Conservation (phyloP, 1,140 invertebrate species). For the Magallana ariakensis region DNA sequence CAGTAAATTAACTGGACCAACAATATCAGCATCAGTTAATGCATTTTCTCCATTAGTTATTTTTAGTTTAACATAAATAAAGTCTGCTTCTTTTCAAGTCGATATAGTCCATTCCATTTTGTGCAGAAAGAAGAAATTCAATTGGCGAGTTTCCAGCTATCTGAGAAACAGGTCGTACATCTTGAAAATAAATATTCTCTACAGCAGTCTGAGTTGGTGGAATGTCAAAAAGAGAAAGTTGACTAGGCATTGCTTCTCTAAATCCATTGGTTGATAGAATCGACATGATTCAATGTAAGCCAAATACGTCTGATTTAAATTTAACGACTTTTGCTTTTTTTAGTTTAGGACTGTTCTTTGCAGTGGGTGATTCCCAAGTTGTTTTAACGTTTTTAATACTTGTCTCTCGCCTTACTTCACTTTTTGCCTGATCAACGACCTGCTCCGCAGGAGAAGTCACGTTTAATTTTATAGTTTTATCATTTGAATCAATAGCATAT, state of each 20-base stretch:
- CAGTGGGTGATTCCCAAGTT: not conserved
- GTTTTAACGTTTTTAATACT: not conserved
- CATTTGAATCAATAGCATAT: not conserved
- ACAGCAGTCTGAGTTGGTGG: constrained; percentile 21
- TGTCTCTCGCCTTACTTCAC: not conserved
- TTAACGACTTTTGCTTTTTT: no score
- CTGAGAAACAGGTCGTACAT: constrained; percentile 34
- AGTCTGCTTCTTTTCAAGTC: constrained; percentile 15
- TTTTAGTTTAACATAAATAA: constrained; percentile 42
- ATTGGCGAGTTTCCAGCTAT: not conserved
- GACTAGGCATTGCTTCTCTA: not conserved
- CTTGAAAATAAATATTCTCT: constrained; percentile 39
- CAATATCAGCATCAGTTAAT: not conserved
- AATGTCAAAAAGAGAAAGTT: not conserved
- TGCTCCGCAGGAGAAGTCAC: constrained; percentile 37
- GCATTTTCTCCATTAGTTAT: constrained; percentile 23
- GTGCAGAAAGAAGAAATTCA: not conserved
- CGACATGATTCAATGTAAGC: not conserved
- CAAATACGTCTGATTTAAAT: no score
- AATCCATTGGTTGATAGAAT: not conserved
- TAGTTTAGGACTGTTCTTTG: not conserved
- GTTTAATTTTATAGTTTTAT: not conserved
- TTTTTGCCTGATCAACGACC: constrained; percentile 46
- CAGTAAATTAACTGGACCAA: constrained; percentile 42
- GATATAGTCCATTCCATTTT: constrained; percentile 35